Evolutionary conservation across 2,888 invertebrate species (phyloP).

Genomic region (Cheilosia vernalis): DNA sequence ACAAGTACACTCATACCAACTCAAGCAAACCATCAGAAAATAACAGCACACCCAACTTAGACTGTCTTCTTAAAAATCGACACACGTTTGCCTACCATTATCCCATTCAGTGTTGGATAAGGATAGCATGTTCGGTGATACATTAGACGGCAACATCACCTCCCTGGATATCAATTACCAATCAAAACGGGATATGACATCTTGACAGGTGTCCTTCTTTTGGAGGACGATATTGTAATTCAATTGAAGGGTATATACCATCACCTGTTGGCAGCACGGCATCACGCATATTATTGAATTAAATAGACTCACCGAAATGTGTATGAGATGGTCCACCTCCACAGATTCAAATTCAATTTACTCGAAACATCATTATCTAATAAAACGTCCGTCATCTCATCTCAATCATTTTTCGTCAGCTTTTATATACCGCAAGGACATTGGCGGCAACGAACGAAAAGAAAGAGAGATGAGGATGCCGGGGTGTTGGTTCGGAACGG

Average conservation of each 20-base stretch:
- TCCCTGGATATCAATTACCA: conserved; percentile 57
- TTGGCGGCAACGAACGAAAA: conserved; percentile 1
- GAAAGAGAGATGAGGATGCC: too few species aligned
- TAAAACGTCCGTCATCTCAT: conserved; percentile 55
- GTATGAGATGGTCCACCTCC: background rate
- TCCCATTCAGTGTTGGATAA: background rate
- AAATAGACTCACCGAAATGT: conserved; percentile 17
- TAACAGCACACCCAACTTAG: too few species aligned
- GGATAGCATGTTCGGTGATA: background rate
- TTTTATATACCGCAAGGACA: conserved; percentile 28
- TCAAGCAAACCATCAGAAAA: too few species aligned
- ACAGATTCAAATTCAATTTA: conserved; percentile 58
- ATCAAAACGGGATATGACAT: conserved; percentile 62
- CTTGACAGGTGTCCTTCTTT: conserved; percentile 62
- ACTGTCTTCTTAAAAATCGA: background rate
- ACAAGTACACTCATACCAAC: too few species aligned
- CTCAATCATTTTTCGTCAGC: conserved; percentile 42
- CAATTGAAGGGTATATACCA: conserved; percentile 42
- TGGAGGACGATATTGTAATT: conserved; percentile 60
- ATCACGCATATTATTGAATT: conserved; percentile 35
- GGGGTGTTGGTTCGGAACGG: background rate
- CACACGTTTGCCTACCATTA: background rate
- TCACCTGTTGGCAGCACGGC: conserved; percentile 21
- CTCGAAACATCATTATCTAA: conserved; percentile 57
- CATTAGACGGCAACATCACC: conserved; percentile 31